Evolutionary conservation across 2,797 vertebrate genomes (phyloP), one percentile per base, ranked within the genome.

Genomic region (Sebastiscus albofasciatus): DNA sequence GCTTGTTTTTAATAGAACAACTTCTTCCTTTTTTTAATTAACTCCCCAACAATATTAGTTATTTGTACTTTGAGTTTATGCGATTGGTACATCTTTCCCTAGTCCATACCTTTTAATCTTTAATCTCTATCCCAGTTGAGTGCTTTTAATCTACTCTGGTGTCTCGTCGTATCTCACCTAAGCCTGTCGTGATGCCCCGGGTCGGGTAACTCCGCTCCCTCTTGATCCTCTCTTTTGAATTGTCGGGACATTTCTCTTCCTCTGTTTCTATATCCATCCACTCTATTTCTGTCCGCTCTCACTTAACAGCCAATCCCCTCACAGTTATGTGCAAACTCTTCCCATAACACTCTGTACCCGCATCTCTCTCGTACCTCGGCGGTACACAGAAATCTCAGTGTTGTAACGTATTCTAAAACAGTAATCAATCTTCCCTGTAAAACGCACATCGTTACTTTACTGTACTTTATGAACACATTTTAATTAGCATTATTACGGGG

Each of bases 381-480:
- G 82, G 88, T 86, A 61, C 87, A 83, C 18, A 27, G 82, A 87
- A 81, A 86, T 83, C 90, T 90, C 88, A 89, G 71, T 90, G 87
- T 92, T 92, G 89, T 90, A 86, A 89, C 34, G 72, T 84, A 75
- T 58, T 87, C 91, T 87, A 34, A 89, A 78, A 83, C 83, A 75
- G 72, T 90, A 75, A 83, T 79, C 77, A 80, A 80, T 74, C 82
- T 83, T 83, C 86, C 86, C 87, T 54, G 75, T 83, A 81, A 75
- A 86, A 89, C 39, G 89, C 94, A 92, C 89, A 87, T 81, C 2
- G 60, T 88, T 93, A 88, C 84, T 93, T 91, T 89, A 92, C 85
- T 92, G 91, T 94, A 93, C 84, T 90, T 90, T 90, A 89, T 87
- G 75, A 83, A 91, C 87, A 88, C 89, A 87, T 84, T 90, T 88